Percentiles rank a stretch among this genome's conserved stretches.
phyloP scores from a whole-genome alignment of 2,888 invertebrate genomes.

The Tinea semifulvella region DNA sequence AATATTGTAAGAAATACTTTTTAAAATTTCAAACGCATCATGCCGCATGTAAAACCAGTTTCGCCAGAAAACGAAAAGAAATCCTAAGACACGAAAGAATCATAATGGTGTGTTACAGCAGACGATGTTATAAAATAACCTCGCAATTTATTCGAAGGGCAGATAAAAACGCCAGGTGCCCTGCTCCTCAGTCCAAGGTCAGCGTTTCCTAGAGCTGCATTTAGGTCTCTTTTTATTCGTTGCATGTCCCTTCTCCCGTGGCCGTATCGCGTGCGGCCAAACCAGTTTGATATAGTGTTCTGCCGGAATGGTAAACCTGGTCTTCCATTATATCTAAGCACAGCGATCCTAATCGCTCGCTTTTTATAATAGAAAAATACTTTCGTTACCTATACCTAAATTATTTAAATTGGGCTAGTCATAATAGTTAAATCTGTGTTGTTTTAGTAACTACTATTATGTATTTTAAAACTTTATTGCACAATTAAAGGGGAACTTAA shows the following conservation, averaged over 20 bases:
- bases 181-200: conserved; percentile 59
- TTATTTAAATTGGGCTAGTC: too few relatives aligned
- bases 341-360: conserved; percentile 32
- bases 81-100: conserved; percentile 6
- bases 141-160: conserved; percentile 57
- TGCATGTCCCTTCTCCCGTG: conserved; percentile 55
- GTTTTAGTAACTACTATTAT: too few relatives aligned
- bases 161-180: conserved; percentile 65
- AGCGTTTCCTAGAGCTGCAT: conserved; percentile 65
- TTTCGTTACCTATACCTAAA: too few relatives aligned
- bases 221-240: conserved; percentile 62
- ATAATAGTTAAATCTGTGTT: too few relatives aligned
- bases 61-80: conserved; percentile 12
- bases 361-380: too few relatives aligned
- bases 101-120: conserved; percentile 9
- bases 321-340: conserved; percentile 40
- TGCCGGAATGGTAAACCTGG: conserved; percentile 46
- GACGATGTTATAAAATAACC: conserved; percentile 41
- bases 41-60: conserved; percentile 23
- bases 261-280: conserved; percentile 59
- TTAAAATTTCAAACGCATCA: conserved; percentile 26
- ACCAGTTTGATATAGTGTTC: conserved; percentile 55
- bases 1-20: conserved; percentile 28
- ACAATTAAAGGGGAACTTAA: too few relatives aligned
- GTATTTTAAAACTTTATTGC: too few relatives aligned